Conservation (phyloP, 2,888 invertebrate species). For the Drosophila mimetica region DNA sequence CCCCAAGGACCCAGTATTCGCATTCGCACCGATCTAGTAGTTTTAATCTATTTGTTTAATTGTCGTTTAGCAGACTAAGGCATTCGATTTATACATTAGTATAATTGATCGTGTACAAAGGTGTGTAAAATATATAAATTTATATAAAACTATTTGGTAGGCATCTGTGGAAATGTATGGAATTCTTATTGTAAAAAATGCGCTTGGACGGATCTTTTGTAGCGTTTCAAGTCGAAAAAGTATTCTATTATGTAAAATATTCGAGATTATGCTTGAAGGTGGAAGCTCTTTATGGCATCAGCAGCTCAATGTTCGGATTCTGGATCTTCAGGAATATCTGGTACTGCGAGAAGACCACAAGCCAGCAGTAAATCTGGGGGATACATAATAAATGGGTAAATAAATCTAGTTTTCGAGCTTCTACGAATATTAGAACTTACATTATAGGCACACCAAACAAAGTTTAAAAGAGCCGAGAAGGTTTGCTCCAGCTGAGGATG, state of each 20-base stretch:
- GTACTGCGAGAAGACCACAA: conserved; percentile 94
- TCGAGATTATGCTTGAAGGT: conserved; percentile 13
- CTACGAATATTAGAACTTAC: too few species aligned
- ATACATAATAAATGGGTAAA: conserved; percentile 84
- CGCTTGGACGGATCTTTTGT: conserved; percentile 55
- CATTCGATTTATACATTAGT: conserved; percentile 32
- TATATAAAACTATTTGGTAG: conserved; percentile 46
- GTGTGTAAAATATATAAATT: conserved; percentile 45
- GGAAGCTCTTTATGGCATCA: conserved; percentile 75
- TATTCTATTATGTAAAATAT: conserved; percentile 22
- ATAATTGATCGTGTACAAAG: conserved; percentile 29
- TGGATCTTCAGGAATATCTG: conserved; percentile 92
- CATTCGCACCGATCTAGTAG: neutral
- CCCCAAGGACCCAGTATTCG: neutral
- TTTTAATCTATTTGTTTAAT: conserved; percentile 35
- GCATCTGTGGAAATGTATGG: conserved; percentile 31
- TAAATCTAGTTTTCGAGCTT: too few species aligned
- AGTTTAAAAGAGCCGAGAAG: conserved; percentile 90
- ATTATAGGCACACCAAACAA: conserved; percentile 94
- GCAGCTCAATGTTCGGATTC: conserved; percentile 93
- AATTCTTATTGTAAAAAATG: conserved; percentile 30
- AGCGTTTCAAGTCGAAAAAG: conserved; percentile 5
- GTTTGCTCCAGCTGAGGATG: conserved; percentile 89
- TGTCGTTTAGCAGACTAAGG: conserved; percentile 42
- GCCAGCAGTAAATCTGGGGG: conserved; percentile 92